Conservation (phyloP, 2,888 invertebrate genomes). For the Therioaphis trifolii region DNA sequence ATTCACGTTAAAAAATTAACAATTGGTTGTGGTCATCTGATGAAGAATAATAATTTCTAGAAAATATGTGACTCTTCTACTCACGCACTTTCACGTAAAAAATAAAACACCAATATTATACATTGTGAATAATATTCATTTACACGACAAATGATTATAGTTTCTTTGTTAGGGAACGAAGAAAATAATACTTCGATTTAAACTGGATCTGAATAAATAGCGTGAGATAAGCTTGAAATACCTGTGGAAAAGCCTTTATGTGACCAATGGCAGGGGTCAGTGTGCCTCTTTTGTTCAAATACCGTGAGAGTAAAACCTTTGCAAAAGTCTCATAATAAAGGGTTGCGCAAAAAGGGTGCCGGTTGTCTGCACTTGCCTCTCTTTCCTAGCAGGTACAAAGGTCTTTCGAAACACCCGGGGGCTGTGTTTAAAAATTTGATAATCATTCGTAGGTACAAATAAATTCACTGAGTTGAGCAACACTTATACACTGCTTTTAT, state of each 20-base stretch:
- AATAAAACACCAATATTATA: background rate
- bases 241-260: slow-evolving; percentile 44
- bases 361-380: slow-evolving; percentile 59
- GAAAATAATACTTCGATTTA: slow-evolving; percentile 10
- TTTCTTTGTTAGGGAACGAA: slow-evolving; percentile 10
- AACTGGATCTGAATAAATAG: slow-evolving; percentile 22
- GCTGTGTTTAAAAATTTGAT: slow-evolving; percentile 49
- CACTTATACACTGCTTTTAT: slow-evolving; percentile 30
- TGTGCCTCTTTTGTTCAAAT: slow-evolving; percentile 37
- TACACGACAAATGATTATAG: background rate
- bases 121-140: background rate
- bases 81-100: slow-evolving; percentile 42
- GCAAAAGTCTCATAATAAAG: slow-evolving; percentile 60
- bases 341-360: slow-evolving; percentile 48
- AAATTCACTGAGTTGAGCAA: slow-evolving; percentile 56
- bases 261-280: slow-evolving; percentile 53
- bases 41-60: slow-evolving; percentile 46
- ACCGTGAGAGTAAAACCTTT: slow-evolving; percentile 61
- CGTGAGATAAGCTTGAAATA: slow-evolving; percentile 57
- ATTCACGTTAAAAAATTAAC: slow-evolving; percentile 43
- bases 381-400: slow-evolving; percentile 51
- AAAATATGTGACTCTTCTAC: slow-evolving; percentile 31
- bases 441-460: slow-evolving; percentile 39
- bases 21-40: slow-evolving; percentile 57
- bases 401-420: slow-evolving; percentile 52